These are phyloP conservation scores for Pseudomyrmex gracilis DNA, from an alignment of 1,140 invertebrate species.

Conservation along the genomic window DNA sequence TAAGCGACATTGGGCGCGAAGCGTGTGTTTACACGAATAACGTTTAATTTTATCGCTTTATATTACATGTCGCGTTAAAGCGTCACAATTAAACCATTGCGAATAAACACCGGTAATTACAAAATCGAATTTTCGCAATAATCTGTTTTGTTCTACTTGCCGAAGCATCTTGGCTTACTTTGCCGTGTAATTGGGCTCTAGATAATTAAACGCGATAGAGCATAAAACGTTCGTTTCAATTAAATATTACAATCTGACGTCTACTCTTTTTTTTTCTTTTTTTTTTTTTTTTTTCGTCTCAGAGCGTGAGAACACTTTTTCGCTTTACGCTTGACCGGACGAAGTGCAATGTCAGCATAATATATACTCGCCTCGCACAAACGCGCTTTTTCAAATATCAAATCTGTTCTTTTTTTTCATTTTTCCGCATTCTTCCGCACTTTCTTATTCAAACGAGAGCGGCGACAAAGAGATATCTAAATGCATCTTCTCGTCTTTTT, in stretches of 20 bases:
- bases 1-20: background rate
- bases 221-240: conserved; percentile 51
- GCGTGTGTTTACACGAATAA: background rate
- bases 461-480: background rate
- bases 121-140: background rate
- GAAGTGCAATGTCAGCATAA: background rate
- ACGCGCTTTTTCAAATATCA: too few species aligned
- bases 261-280: background rate
- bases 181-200: conserved; percentile 11
- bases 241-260: conserved; percentile 1
- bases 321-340: background rate
- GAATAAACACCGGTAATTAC: background rate
- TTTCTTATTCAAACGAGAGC: background rate
- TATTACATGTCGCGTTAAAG: background rate
- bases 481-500: background rate
- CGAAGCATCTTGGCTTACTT: conserved; percentile 12
- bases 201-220: conserved; percentile 67
- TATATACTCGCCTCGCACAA: background rate
- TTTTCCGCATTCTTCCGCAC: background rate
- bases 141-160: conserved; percentile 27
- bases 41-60: background rate
- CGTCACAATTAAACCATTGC: background rate
- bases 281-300: background rate
- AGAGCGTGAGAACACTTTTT: conserved; percentile 32
- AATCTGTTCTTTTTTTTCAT: too few species aligned